Percentiles rank a stretch among this genome's conserved stretches.
Conservation (phyloP, 2,888 invertebrate species). For the Sinotaia quadrata region DNA sequence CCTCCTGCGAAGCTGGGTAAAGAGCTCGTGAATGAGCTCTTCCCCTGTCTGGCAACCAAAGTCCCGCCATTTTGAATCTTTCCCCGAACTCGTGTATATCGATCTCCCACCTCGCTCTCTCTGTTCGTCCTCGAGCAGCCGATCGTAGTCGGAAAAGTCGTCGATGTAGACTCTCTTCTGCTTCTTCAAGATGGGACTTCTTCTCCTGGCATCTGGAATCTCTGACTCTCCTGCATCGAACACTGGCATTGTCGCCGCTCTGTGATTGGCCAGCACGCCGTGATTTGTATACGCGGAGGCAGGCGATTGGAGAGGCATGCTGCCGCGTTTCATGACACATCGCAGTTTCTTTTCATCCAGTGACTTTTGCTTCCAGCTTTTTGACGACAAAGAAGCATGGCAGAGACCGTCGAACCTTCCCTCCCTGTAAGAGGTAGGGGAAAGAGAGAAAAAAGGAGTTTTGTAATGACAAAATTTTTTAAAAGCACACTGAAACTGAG, state of each 20-base stretch:
- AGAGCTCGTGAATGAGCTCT: slow-evolving; percentile 40
- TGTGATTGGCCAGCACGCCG: slow-evolving; percentile 35
- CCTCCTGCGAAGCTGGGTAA: slow-evolving; percentile 29
- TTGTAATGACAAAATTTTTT: not conserved
- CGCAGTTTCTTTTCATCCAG: slow-evolving; percentile 38
- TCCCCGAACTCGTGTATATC: not conserved
- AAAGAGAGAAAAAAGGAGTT: no score
- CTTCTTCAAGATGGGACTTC: not conserved
- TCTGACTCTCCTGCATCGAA: not conserved
- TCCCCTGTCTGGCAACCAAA: slow-evolving; percentile 51
- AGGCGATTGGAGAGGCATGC: slow-evolving; percentile 10
- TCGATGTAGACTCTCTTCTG: not conserved
- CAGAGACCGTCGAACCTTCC: slow-evolving; percentile 16
- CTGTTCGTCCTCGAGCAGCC: slow-evolving; percentile 17
- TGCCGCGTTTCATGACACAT: slow-evolving; percentile 36
- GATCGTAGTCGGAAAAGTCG: slow-evolving; percentile 23
- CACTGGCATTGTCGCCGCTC: not conserved
- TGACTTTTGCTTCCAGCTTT: slow-evolving; percentile 38
- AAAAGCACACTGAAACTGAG: not conserved
- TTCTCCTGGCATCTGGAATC: not conserved
- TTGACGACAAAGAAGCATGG: not conserved
- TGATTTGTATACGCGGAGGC: slow-evolving; percentile 32
- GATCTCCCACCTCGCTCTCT: not conserved
- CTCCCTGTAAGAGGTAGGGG: slow-evolving; percentile 8
- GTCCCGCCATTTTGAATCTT: slow-evolving; percentile 20